Evolutionary conservation across 2,797 vertebrate species (phyloP), one percentile per base, ranked within the genome.

Genomic region (Manis javanica): DNA sequence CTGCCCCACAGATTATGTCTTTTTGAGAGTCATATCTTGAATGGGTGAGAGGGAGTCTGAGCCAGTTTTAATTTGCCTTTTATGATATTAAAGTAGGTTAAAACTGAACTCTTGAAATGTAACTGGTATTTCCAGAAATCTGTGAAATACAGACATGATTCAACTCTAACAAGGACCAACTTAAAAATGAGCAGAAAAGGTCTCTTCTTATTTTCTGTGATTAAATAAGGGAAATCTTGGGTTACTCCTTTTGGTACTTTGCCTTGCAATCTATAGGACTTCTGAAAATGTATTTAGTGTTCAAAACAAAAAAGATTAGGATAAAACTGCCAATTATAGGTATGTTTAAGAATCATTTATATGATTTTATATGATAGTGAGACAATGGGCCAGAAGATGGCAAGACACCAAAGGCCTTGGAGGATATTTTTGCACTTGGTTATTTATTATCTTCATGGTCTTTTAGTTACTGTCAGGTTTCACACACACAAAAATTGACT

Each of bases 61-160:
- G 51, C 31, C 34, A 90, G 63, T 63, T 91, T 71, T 84, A 93
- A 46, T 59, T 74, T 82, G 29, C 10, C 8, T 79, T 90, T 94
- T 83, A 55, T 42, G 19, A 82, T 37, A 69, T 19, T 55, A 74
- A 84, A 26, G 4, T 69, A 87, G 72, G 66, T 94, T 90, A 31
- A 94, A 92, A 90, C 15, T 69, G 13, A 53, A 31, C 77, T 64
- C 31, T 69, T 63, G 61, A 93, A 90, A 53, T 63, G 12, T 77
- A 93, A 42, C 16, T 82, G 49, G 59, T 77, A 81, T 77, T 66
- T 64, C 34, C 21, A 77, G 46, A 84, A 81, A 53, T 91, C 46
- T 93, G n/a, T 66, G 39, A 94, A 78, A 91, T 24, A 69, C 23
- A 11, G 19, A 71, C 21, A 16, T 57, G 11, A 21, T 68, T 95